A percentile compares a stretch with the other conserved stretches of the same genome.
These are phyloP conservation scores for Habrosyne pyritoides DNA, from an alignment of 2,888 invertebrate genomes.

Conservation along the genomic window DNA sequence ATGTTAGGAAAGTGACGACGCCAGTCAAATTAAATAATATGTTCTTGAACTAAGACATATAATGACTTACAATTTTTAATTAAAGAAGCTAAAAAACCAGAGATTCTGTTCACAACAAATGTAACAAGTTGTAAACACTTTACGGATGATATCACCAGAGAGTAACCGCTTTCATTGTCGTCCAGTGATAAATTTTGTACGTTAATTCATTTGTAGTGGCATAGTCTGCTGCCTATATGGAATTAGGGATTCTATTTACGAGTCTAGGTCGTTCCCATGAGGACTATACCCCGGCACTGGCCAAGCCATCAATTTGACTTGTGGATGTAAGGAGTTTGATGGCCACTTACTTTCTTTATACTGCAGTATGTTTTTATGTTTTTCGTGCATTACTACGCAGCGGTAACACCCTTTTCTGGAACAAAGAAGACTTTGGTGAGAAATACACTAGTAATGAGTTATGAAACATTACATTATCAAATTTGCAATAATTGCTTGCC, in stretches of 20 bases:
- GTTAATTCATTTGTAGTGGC: constrained; percentile 37
- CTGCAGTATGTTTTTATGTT: constrained; percentile 96
- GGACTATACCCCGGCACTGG: not conserved
- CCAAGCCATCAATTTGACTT: constrained; percentile 8
- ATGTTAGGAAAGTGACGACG: too few species aligned
- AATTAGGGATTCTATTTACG: constrained; percentile 32
- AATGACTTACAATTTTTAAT: not conserved
- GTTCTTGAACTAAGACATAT: too few species aligned
- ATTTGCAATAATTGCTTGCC: too few species aligned
- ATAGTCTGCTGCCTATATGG: constrained; percentile 16
- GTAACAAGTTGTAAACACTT: not conserved
- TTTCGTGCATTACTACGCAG: constrained; percentile 97
- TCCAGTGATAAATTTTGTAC: constrained; percentile 30
- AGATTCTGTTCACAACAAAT: not conserved
- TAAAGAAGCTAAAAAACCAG: not conserved
- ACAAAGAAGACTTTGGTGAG: constrained; percentile 24
- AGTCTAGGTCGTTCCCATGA: constrained; percentile 17
- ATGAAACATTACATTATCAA: too few species aligned
- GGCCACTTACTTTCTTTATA: constrained; percentile 97
- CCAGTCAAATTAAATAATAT: not conserved
- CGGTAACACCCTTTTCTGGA: constrained; percentile 96
- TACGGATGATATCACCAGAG: not conserved
- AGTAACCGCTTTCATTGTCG: not conserved
- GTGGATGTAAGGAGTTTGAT: constrained; percentile 13
- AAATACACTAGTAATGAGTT: not conserved